Evolutionary conservation across 2,113 vertebrate genomes (phyloP).

Genomic region (Corythoichthys haematopterus): DNA sequence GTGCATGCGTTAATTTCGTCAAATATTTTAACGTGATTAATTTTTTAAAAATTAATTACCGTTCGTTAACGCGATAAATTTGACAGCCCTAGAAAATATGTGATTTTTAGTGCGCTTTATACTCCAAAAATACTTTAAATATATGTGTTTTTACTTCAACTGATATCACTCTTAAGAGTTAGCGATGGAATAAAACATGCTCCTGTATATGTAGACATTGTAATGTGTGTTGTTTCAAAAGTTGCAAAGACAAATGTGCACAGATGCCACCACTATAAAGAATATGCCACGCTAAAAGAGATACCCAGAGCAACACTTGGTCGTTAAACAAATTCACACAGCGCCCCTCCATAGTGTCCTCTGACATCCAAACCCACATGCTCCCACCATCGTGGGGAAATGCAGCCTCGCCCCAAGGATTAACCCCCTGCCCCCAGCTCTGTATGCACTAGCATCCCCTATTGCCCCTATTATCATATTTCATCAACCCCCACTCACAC

Average conservation of each 20-base stretch:
- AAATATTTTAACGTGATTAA: no score
- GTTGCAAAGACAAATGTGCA: neutral
- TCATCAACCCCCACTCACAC: slow-evolving; percentile 53
- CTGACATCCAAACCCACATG: slow-evolving; percentile 7
- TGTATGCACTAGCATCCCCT: slow-evolving; percentile 48
- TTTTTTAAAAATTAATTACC: no score
- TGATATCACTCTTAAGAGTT: no score
- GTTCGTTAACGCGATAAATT: no score
- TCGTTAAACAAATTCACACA: neutral
- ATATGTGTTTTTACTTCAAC: no score
- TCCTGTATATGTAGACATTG: neutral
- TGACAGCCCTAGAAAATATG: no score
- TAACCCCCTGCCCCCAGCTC: slow-evolving; percentile 56
- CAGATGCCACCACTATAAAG: neutral
- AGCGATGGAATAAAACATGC: neutral
- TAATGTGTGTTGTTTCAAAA: neutral
- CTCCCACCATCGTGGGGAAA: slow-evolving; percentile 40
- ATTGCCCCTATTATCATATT: slow-evolving; percentile 70
- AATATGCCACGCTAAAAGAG: neutral
- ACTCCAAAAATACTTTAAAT: no score
- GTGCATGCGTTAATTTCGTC: no score
- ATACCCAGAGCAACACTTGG: neutral
- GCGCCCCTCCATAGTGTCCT: slow-evolving; percentile 6
- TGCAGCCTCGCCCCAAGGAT: slow-evolving; percentile 48
- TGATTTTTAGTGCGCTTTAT: no score